Percentiles rank a stretch among this genome's conserved stretches.
These are phyloP conservation scores for Cyphomyrus discorhynchus DNA, from an alignment of 2,113 vertebrate species.

Conservation along the genomic window DNA sequence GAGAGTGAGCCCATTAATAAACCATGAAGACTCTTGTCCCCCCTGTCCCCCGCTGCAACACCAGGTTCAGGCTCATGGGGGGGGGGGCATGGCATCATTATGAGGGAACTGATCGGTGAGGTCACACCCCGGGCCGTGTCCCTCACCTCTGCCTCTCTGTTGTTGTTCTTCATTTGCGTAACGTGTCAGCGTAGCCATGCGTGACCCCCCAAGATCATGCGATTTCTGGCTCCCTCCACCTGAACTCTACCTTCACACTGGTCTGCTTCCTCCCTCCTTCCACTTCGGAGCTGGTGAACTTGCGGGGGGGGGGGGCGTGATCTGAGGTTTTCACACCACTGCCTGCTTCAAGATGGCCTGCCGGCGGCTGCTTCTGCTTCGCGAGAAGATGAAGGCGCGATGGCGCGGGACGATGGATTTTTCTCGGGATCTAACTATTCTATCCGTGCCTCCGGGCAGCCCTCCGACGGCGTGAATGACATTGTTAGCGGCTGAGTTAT, in stretches of 20 bases:
- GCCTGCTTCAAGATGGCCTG: neutral
- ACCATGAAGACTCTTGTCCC: neutral
- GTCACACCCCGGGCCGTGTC: neutral
- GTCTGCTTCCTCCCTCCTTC: neutral
- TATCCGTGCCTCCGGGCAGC: neutral
- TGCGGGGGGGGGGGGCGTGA: too few species aligned
- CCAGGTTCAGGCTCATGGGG: neutral
- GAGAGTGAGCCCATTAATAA: neutral
- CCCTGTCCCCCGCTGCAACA: neutral
- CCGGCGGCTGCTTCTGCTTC: neutral
- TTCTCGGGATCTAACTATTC: neutral
- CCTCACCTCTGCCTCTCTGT: neutral
- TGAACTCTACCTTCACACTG: neutral
- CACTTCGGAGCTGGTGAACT: too few species aligned
- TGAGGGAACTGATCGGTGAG: neutral
- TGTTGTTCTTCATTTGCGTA: neutral
- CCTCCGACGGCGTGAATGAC: neutral
- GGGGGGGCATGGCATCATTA: neutral
- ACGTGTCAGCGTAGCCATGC: neutral
- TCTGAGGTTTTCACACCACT: neutral
- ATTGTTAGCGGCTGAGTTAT: neutral
- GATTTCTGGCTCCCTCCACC: neutral
- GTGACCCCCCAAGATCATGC: neutral
- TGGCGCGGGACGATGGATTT: neutral
- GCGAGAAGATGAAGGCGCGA: neutral